These are phyloP conservation scores for Anagrus nilaparvatae DNA, from an alignment of 1,140 invertebrate species.

Conservation along the genomic window DNA sequence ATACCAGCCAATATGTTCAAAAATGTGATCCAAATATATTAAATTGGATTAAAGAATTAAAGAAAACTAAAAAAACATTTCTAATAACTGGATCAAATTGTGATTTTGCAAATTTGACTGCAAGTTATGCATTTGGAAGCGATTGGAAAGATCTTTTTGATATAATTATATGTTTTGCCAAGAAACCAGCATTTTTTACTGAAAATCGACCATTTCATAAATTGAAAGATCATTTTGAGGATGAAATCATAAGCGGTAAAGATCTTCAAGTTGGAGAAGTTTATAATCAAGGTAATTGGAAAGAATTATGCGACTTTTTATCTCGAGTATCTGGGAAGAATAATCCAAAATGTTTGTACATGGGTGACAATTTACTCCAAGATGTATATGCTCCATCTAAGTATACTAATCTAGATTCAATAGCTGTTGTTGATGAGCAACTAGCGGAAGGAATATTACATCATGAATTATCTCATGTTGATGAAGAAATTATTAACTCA, in stretches of 20 bases:
- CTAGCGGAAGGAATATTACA: slow-evolving; percentile 48
- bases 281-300: slow-evolving; percentile 63
- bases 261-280: slow-evolving; percentile 37
- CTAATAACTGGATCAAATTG: slow-evolving; percentile 67
- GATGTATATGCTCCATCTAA: slow-evolving; percentile 61
- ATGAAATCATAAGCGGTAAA: slow-evolving; percentile 24
- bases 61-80: slow-evolving; percentile 51
- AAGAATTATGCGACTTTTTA: slow-evolving; percentile 49
- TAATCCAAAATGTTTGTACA: slow-evolving; percentile 56
- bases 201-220: slow-evolving; percentile 49
- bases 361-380: slow-evolving; percentile 73
- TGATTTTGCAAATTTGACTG: slow-evolving; percentile 61
- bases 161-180: slow-evolving; percentile 58
- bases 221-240: slow-evolving; percentile 39
- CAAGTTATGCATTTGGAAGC: slow-evolving; percentile 53
- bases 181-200: slow-evolving; percentile 69
- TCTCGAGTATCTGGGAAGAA: slow-evolving; percentile 35
- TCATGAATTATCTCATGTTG: slow-evolving; percentile 36
- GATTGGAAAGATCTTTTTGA: slow-evolving; percentile 68
- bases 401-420: slow-evolving; percentile 52
- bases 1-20: slow-evolving; percentile 55
- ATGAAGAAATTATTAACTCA: slow-evolving; percentile 48
- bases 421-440: slow-evolving; percentile 67
- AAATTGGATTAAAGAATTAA: slow-evolving; percentile 51
- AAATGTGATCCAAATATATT: slow-evolving; percentile 48